Conservation (phyloP, 2,797 vertebrate species). For the Neopelma chrysocephalum region DNA sequence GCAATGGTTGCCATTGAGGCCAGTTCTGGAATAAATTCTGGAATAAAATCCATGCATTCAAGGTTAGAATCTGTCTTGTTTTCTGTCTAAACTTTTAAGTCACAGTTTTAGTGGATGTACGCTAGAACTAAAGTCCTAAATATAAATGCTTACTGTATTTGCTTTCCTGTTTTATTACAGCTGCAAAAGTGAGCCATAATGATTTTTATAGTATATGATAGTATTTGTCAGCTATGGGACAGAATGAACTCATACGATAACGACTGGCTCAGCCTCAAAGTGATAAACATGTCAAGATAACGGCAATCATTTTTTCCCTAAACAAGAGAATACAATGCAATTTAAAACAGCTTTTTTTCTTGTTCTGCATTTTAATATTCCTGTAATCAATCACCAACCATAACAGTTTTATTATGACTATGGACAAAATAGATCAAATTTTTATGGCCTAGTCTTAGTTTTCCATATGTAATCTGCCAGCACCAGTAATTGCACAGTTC, state of each 20-base stretch:
- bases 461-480: conserved; percentile 54
- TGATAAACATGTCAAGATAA: conserved; percentile 70
- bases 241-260: conserved; percentile 49
- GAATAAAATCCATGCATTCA: neutral
- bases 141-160: conserved; percentile 37
- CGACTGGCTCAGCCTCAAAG: conserved; percentile 41
- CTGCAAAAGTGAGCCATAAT: conserved; percentile 43
- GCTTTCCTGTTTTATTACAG: conserved; percentile 52
- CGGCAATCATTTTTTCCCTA: conserved; percentile 1
- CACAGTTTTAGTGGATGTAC: neutral
- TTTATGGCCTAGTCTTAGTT: conserved; percentile 56
- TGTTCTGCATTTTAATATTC: conserved; percentile 53
- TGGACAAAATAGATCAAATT: conserved; percentile 50
- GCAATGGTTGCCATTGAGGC: neutral
- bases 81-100: neutral
- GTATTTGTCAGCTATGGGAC: conserved; percentile 63
- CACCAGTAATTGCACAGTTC: conserved; percentile 21
- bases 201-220: conserved; percentile 62
- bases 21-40: neutral
- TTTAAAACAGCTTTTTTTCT: conserved; percentile 1
- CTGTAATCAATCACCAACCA: conserved; percentile 41
- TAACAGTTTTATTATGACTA: conserved; percentile 56
- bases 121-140: neutral
- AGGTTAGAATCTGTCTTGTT: neutral
- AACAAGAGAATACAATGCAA: neutral